Percentiles rank a stretch among this genome's conserved stretches.
phyloP scores from a whole-genome alignment of 23 tunicate genomes.

The Styela plicata region DNA sequence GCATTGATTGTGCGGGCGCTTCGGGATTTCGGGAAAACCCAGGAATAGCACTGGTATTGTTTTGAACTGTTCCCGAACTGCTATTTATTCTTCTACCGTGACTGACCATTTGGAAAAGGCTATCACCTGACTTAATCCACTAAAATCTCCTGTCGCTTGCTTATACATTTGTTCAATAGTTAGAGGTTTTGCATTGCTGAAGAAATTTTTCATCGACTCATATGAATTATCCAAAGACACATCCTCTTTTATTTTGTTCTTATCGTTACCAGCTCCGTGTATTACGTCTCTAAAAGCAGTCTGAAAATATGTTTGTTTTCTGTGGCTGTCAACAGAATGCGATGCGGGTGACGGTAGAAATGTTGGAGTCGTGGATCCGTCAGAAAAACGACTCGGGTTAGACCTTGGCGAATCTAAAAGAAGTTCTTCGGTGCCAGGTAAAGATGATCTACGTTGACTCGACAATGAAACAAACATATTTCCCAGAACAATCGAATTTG shows the following conservation, averaged over 20 bases:
- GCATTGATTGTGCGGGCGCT: no score
- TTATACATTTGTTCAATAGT: constrained; percentile 21
- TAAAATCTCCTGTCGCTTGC: constrained; percentile 25
- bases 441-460: neutral
- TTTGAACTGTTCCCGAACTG: no score
- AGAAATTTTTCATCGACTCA: constrained; percentile 32
- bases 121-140: constrained; percentile 13
- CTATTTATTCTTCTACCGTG: no score
- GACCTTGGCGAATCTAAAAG: neutral
- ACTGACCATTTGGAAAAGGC: no score
- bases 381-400: neutral
- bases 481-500: constrained; percentile 4
- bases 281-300: neutral
- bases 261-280: neutral
- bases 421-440: constrained; percentile 9
- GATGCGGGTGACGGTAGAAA: constrained; percentile 8
- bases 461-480: constrained; percentile 6
- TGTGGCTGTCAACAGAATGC: neutral
- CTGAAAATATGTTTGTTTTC: neutral
- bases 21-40: neutral
- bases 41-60: neutral
- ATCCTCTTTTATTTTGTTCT: neutral
- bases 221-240: constrained; percentile 5
- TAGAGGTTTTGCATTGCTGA: constrained; percentile 7
- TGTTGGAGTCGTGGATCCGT: constrained; percentile 10